These are phyloP conservation scores for Melieria omissa DNA, from an alignment of 2,888 invertebrate species.

Conservation along the genomic window DNA sequence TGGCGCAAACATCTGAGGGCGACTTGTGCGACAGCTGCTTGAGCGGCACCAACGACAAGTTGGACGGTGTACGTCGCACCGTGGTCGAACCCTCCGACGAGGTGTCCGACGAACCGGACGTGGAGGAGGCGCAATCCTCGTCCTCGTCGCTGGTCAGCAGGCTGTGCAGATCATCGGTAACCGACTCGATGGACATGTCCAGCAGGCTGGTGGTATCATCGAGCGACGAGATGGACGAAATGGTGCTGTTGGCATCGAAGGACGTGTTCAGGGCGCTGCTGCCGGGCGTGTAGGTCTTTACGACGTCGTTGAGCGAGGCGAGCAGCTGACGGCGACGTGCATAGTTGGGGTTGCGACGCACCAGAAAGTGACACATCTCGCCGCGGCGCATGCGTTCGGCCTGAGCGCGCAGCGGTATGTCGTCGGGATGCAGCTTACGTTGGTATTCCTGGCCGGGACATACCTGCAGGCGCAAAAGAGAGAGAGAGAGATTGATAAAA, in stretches of 20 bases:
- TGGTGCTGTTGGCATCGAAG: slow-evolving; percentile 46
- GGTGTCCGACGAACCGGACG: slow-evolving; percentile 58
- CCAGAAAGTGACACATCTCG: slow-evolving; percentile 81
- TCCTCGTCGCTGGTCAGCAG: slow-evolving; percentile 52
- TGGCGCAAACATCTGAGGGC: slow-evolving; percentile 48
- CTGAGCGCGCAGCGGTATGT: slow-evolving; percentile 84
- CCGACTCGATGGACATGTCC: slow-evolving; percentile 61
- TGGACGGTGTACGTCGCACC: slow-evolving; percentile 41
- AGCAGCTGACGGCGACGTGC: slow-evolving; percentile 68
- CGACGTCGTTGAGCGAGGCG: slow-evolving; percentile 57
- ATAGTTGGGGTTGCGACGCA: slow-evolving; percentile 83
- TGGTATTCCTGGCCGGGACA: slow-evolving; percentile 86
- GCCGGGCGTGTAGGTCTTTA: slow-evolving; percentile 32
- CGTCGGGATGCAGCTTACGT: slow-evolving; percentile 87
- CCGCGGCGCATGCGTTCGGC: slow-evolving; percentile 75
- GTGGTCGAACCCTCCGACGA: slow-evolving; percentile 53
- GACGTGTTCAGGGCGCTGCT: slow-evolving; percentile 42
- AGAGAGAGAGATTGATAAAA: neutral
- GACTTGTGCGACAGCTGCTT: slow-evolving; percentile 3
- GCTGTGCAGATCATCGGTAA: slow-evolving; percentile 57
- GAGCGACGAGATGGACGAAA: slow-evolving; percentile 47
- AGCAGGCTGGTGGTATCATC: slow-evolving; percentile 54
- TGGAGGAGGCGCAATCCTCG: slow-evolving; percentile 53
- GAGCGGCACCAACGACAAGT: slow-evolving; percentile 40
- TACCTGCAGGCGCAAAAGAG: slow-evolving; percentile 66